A percentile compares a stretch with the other conserved stretches of the same genome.
phyloP scores from a whole-genome alignment of 2,888 invertebrate genomes.

The Liposcelis brunnea region DNA sequence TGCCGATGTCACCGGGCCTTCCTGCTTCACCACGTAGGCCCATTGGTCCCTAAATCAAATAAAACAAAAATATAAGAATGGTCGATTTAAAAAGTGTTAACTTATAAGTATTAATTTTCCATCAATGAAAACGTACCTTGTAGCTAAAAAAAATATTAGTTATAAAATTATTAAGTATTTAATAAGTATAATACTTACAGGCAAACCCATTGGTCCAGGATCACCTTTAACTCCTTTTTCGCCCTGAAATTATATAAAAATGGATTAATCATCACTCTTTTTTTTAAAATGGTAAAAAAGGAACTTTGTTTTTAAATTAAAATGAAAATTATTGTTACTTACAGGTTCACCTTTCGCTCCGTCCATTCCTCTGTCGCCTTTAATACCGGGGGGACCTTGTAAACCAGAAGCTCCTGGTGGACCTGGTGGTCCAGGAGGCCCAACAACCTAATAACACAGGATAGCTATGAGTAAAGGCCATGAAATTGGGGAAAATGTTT shows the following conservation, averaged over 20 bases:
- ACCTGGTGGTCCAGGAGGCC: constrained; percentile 63
- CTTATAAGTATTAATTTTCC: background rate
- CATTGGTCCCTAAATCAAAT: constrained; percentile 52
- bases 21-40: constrained; percentile 62
- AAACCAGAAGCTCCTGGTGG: constrained; percentile 51
- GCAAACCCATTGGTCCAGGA: constrained; percentile 88
- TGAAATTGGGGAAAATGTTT: background rate
- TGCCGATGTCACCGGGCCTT: constrained; percentile 52
- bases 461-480: constrained; percentile 4
- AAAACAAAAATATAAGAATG: constrained; percentile 13
- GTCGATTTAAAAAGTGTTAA: background rate
- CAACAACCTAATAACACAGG: constrained; percentile 31
- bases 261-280: too few species aligned
- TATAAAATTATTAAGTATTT: background rate
- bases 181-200: constrained; percentile 49
- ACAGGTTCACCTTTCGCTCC: constrained; percentile 70
- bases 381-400: constrained; percentile 70
- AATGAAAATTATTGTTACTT: constrained; percentile 24
- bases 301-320: constrained; percentile 9
- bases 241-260: constrained; percentile 38
- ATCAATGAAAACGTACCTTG: too few species aligned
- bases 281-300: too few species aligned
- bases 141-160: too few species aligned
- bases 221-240: constrained; percentile 67
- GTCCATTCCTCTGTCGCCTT: constrained; percentile 68